phyloP scores from a whole-genome alignment of 2,797 vertebrate species.

The Enteromius paludinosus region DNA sequence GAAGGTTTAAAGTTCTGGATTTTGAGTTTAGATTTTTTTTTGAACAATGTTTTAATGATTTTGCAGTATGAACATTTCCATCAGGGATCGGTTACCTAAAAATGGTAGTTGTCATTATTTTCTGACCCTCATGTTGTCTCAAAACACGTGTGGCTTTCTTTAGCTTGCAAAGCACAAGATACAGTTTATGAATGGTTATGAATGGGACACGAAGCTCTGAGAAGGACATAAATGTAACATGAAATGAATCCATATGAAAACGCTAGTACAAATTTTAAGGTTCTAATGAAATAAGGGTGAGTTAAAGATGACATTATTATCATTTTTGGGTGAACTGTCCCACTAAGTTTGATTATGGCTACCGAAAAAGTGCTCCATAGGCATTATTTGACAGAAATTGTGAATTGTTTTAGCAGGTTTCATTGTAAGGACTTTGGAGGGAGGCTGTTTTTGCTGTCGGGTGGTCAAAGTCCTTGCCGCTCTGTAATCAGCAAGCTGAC shows the following conservation, averaged over 20 bases:
- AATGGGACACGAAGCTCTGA: not conserved
- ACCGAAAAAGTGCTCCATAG: not conserved
- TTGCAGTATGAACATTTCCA: not conserved
- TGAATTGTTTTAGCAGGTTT: slow-evolving; percentile 33
- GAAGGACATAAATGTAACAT: not conserved
- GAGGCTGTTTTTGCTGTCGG: slow-evolving; percentile 17
- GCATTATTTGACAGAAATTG: slow-evolving; percentile 19
- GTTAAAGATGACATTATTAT: not conserved
- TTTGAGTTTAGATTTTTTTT: not conserved
- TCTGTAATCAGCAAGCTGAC: slow-evolving; percentile 23
- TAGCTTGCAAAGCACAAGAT: not conserved
- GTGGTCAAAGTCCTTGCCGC: slow-evolving; percentile 45
- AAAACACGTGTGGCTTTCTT: not conserved
- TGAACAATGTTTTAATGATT: not conserved
- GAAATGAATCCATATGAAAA: not conserved
- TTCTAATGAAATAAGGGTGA: not conserved
- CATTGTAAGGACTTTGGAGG: not conserved
- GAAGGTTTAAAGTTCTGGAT: not conserved
- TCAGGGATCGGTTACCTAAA: not conserved
- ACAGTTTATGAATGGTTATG: not conserved
- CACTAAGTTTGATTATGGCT: not conserved
- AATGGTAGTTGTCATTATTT: not conserved
- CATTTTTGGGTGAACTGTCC: not conserved
- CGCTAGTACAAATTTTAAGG: not conserved
- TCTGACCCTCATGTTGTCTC: not conserved